phyloP scores from a whole-genome alignment of 2,888 invertebrate genomes.

The Eudasyphora cyanicolor region DNA sequence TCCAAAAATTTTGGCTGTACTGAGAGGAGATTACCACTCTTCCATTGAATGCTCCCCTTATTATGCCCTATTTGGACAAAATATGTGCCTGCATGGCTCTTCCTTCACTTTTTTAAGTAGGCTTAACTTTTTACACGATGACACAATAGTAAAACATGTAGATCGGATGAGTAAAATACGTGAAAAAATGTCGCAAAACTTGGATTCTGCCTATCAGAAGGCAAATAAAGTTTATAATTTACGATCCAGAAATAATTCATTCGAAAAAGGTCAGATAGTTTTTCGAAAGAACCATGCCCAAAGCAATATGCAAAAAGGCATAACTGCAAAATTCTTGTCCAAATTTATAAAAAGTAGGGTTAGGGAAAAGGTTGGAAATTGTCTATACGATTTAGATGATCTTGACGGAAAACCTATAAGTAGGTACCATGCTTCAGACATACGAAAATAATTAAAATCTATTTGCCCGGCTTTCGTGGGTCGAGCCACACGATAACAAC shows the following conservation, averaged over 20 bases:
- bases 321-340: constrained; percentile 20
- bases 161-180: neutral
- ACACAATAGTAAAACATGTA: neutral
- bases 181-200: neutral
- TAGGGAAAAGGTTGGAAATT: constrained; percentile 7
- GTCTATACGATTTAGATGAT: constrained; percentile 16
- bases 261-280: constrained; percentile 6
- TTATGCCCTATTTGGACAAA: constrained; percentile 36
- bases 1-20: constrained; percentile 5
- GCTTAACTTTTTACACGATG: neutral
- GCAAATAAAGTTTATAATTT: constrained; percentile 18
- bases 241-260: neutral
- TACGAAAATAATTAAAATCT: neutral
- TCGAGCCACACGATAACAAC: constrained; percentile 34
- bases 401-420: constrained; percentile 14
- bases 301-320: constrained; percentile 5
- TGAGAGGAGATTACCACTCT: constrained; percentile 45
- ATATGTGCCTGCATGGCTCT: constrained; percentile 38
- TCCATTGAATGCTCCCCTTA: constrained; percentile 42
- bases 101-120: constrained; percentile 22
- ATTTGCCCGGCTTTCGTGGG: constrained; percentile 33
- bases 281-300: constrained; percentile 15
- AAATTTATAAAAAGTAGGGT: constrained; percentile 26
- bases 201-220: neutral
- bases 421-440: constrained; percentile 8